Conservation (phyloP, 2,797 vertebrate species). For the Onychomys leucogaster region DNA sequence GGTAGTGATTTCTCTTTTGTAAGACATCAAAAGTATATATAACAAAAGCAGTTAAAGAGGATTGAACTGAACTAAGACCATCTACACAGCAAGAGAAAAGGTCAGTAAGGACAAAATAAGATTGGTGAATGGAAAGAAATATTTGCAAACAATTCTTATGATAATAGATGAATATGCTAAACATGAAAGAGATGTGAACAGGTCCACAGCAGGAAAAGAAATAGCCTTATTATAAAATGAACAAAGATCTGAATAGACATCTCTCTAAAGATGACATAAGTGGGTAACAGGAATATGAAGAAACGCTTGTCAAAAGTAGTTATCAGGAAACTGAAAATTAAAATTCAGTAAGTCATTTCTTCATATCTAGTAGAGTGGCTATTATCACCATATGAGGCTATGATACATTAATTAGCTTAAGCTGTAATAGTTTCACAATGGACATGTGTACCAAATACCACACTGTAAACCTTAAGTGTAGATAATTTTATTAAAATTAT, state of each 20-base stretch:
- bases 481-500: background rate
- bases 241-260: background rate
- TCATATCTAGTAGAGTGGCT: background rate
- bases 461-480: background rate
- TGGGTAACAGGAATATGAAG: background rate
- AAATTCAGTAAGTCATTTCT: background rate
- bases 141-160: background rate
- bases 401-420: background rate
- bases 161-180: background rate
- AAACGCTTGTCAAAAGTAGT: background rate
- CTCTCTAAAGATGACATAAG: background rate
- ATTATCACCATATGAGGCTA: background rate
- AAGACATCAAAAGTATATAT: background rate
- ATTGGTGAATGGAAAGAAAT: background rate
- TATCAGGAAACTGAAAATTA: background rate
- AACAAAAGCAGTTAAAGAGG: background rate
- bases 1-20: background rate
- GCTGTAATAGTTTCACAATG: background rate
- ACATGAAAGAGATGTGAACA: background rate
- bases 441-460: background rate
- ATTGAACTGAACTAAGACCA: background rate
- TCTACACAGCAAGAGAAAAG: background rate
- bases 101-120: background rate
- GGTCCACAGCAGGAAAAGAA: background rate
- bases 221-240: background rate